These are phyloP conservation scores for Melieria crassipennis DNA, from an alignment of 2,888 invertebrate genomes.

Conservation along the genomic window DNA sequence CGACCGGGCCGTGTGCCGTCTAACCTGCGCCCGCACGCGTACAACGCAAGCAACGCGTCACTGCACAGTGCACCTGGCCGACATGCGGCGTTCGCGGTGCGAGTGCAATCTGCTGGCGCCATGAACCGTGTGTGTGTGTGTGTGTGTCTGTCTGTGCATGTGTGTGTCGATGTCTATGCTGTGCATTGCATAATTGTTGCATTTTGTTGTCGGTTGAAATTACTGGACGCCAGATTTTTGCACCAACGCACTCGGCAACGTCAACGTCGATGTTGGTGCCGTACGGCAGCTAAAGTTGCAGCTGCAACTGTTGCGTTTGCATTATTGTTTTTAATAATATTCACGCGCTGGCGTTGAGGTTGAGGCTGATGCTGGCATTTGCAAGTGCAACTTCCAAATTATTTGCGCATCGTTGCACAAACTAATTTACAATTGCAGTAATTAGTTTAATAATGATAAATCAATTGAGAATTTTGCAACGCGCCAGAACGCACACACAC, in stretches of 20 bases:
- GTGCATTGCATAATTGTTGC: background rate
- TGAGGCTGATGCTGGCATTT: constrained; percentile 10
- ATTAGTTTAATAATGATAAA: constrained; percentile 36
- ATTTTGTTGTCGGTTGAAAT: background rate
- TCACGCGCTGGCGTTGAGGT: constrained; percentile 1
- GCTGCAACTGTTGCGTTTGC: background rate
- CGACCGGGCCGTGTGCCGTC: background rate
- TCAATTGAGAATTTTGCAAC: constrained; percentile 28
- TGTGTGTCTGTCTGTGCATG: constrained; percentile 16
- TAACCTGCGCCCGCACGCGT: no score
- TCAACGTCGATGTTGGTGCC: no score
- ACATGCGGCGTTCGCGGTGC: no score
- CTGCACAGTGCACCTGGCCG: no score
- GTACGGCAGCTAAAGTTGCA: background rate
- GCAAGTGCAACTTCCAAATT: constrained; percentile 11
- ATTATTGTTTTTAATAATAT: background rate
- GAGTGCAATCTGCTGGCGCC: no score
- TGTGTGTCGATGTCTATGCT: background rate
- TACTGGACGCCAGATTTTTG: no score
- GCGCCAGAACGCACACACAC: background rate
- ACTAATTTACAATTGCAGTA: constrained; percentile 34
- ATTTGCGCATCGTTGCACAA: constrained; percentile 33
- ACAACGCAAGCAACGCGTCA: no score
- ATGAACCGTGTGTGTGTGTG: background rate
- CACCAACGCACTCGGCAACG: no score